Evolutionary conservation across 2,797 vertebrate species (phyloP).

Genomic region (Manis pentadactyla): DNA sequence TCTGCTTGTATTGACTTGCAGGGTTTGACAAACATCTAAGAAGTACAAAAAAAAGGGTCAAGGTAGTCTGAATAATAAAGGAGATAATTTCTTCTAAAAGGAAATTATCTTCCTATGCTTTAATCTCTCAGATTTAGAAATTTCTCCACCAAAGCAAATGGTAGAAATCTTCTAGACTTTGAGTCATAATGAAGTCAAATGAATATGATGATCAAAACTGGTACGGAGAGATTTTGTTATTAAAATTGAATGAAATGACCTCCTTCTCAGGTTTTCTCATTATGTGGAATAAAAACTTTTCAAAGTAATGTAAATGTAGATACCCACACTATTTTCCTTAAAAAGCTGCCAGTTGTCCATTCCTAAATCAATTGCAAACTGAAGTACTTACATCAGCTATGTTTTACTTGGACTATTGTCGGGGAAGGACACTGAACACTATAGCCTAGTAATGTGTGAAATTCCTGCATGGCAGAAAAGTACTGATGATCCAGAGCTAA

Average conservation of each 20-base stretch:
- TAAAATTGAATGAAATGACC: constrained; percentile 73
- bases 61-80: not conserved
- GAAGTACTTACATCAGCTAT: constrained; percentile 48
- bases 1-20: not conserved
- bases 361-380: constrained; percentile 79
- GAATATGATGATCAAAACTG: constrained; percentile 76
- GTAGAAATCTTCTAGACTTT: constrained; percentile 64
- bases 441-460: constrained; percentile 40
- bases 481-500: constrained; percentile 23
- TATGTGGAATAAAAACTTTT: constrained; percentile 80
- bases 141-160: constrained; percentile 75
- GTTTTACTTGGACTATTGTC: constrained; percentile 46
- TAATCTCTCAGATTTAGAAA: constrained; percentile 73
- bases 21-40: not conserved
- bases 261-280: constrained; percentile 75
- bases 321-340: constrained; percentile 60
- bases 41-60: not conserved
- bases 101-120: constrained; percentile 75
- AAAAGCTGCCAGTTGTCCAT: constrained; percentile 68
- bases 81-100: constrained; percentile 73
- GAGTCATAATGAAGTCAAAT: constrained; percentile 77
- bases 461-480: constrained; percentile 58
- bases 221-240: constrained; percentile 65
- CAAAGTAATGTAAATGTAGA: constrained; percentile 78
- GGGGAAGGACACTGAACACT: constrained; percentile 55